Percentiles rank a stretch among this genome's conserved stretches.
These are phyloP conservation scores for Acanthosepion lycidas DNA, from an alignment of 2,888 invertebrate species.

Conservation along the genomic window DNA sequence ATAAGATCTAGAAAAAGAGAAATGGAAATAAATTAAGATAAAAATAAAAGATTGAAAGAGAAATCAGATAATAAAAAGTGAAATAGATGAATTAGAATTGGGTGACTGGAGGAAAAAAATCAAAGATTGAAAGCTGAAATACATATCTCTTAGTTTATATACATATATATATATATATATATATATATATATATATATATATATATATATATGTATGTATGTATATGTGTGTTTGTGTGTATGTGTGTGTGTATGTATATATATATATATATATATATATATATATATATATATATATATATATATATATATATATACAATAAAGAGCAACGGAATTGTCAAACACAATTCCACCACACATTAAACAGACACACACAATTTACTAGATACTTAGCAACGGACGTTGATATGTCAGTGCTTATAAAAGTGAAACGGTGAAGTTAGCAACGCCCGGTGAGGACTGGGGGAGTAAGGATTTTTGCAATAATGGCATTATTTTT, in stretches of 20 bases:
- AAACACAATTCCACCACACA: background rate
- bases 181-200: conserved; percentile 15
- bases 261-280: background rate
- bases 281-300: conserved; percentile 47
- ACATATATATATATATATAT: conserved; percentile 9
- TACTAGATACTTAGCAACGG: background rate
- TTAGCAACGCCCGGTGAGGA: background rate
- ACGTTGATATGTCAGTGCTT: background rate
- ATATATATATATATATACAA: conserved; percentile 44
- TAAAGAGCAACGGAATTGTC: background rate
- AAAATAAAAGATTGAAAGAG: no score
- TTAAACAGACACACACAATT: background rate
- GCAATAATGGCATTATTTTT: background rate
- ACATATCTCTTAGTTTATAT: background rate
- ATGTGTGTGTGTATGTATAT: conserved; percentile 42
- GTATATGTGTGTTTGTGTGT: no score
- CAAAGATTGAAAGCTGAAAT: no score
- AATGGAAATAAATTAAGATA: no score
- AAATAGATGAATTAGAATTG: no score
- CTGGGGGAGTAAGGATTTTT: background rate
- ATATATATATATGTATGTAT: no score
- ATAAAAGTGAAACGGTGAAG: background rate
- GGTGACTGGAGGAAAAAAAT: no score
- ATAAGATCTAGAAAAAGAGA: background rate
- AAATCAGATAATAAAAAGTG: no score